Evolutionary conservation across 2,797 vertebrate species (phyloP).

Genomic region (Lepidocolaptes lacrymiger): DNA sequence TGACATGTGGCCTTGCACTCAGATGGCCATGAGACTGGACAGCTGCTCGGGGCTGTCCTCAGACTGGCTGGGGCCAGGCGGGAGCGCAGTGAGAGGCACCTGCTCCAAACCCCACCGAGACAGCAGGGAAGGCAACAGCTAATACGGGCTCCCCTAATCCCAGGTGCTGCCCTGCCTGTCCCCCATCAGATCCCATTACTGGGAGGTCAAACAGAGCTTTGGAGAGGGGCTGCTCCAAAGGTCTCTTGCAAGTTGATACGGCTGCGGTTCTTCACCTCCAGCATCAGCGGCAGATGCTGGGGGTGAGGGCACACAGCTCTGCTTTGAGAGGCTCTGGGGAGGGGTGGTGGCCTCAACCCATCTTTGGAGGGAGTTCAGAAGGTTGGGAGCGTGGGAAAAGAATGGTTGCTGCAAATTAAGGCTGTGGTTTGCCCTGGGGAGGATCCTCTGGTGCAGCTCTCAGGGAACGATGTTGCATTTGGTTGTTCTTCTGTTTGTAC

Average conservation of each 20-base stretch:
- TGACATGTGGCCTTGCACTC: neutral
- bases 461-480: neutral
- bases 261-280: neutral
- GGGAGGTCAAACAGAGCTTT: neutral
- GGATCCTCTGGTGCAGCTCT: neutral
- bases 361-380: neutral
- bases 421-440: neutral
- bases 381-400: neutral
- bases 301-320: neutral
- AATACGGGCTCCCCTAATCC: neutral
- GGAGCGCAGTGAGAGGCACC: conserved; percentile 45
- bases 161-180: conserved; percentile 39
- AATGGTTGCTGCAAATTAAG: neutral
- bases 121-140: neutral
- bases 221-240: neutral
- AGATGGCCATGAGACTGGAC: conserved; percentile 6
- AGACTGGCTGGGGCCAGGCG: conserved; percentile 80
- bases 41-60: conserved; percentile 64
- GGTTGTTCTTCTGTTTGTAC: neutral
- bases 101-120: conserved; percentile 40
- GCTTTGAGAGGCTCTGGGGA: neutral
- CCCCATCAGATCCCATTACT: neutral
- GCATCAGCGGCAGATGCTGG: rapidly evolving
- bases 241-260: neutral
- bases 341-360: neutral